These are phyloP conservation scores for Synergus umbraculus DNA, from an alignment of 2,888 invertebrate genomes.

Conservation along the genomic window DNA sequence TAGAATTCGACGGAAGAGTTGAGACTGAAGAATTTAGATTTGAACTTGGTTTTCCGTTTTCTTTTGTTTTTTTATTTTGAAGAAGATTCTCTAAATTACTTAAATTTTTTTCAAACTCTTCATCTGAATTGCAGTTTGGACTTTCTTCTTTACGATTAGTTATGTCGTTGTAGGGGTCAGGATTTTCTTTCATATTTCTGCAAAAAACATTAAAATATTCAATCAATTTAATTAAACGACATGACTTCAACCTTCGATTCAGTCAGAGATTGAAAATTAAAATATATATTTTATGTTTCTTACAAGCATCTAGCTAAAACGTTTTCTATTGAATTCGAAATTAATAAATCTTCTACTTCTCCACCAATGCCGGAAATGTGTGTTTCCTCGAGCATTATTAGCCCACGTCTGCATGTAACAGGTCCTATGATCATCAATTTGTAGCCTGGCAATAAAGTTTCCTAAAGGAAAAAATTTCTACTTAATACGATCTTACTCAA, in stretches of 20 bases:
- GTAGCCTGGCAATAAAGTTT: conserved; percentile 79
- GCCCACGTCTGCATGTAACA: conserved; percentile 84
- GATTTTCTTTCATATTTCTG: conserved; percentile 78
- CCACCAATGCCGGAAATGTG: conserved; percentile 84
- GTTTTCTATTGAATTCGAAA: conserved; percentile 81
- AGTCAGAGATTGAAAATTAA: conserved; percentile 11
- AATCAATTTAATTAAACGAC: conserved; percentile 13
- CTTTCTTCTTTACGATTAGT: conserved; percentile 41
- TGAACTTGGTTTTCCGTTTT: conserved; percentile 2
- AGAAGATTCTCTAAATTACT: conserved; percentile 62
- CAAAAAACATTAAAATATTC: conserved; percentile 41
- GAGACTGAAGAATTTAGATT: not conserved
- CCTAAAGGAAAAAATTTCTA: conserved; percentile 57
- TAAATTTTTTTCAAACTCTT: conserved; percentile 61
- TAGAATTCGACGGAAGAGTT: not conserved
- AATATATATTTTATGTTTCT: conserved; percentile 53
- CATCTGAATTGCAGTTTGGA: conserved; percentile 59
- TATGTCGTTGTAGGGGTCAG: conserved; percentile 74
- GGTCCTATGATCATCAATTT: conserved; percentile 85
- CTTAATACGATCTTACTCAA: not conserved
- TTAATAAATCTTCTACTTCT: conserved; percentile 83
- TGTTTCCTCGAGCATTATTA: conserved; percentile 82
- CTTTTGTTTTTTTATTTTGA: conserved; percentile 46
- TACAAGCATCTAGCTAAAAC: conserved; percentile 80
- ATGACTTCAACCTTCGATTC: not conserved